Evolutionary conservation across 2,888 invertebrate genomes (phyloP).

Genomic region (Caenorhabditis macrosperma): DNA sequence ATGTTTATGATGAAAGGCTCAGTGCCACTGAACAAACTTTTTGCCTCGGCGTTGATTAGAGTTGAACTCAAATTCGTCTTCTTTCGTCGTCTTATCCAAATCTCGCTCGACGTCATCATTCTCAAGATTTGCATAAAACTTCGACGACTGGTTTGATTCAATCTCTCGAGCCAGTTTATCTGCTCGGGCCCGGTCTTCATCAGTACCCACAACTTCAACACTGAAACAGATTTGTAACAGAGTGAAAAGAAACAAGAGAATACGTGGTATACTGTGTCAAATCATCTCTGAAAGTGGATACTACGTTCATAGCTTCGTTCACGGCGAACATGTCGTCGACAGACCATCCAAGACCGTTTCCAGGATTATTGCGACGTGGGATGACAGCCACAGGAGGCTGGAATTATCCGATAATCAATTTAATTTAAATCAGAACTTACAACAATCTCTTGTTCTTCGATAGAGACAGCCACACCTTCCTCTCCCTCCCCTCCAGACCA

Average conservation of each 20-base stretch:
- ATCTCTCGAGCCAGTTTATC: slow-evolving; percentile 93
- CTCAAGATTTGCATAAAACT: slow-evolving; percentile 89
- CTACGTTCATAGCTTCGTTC: slow-evolving; percentile 92
- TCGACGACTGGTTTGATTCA: slow-evolving; percentile 89
- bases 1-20: background rate
- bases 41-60: slow-evolving; percentile 25
- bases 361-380: slow-evolving; percentile 35
- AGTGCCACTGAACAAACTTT: too few relatives aligned
- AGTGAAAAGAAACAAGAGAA: background rate
- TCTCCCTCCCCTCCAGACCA: slow-evolving; percentile 65
- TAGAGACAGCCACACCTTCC: slow-evolving; percentile 37
- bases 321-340: slow-evolving; percentile 95
- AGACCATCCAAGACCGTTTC: slow-evolving; percentile 88
- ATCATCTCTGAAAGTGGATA: slow-evolving; percentile 92
- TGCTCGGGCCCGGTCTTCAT: slow-evolving; percentile 91
- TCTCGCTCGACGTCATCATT: slow-evolving; percentile 84
- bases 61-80: slow-evolving; percentile 58
- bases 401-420: background rate
- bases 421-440: slow-evolving; percentile 1
- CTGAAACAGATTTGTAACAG: slow-evolving; percentile 75
- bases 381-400: background rate
- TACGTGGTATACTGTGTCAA: slow-evolving; percentile 89
- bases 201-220: slow-evolving; percentile 88
- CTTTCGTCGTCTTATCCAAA: slow-evolving; percentile 69
- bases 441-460: slow-evolving; percentile 25